Evolutionary conservation across 1,140 invertebrate species (phyloP), one percentile per base, ranked within the genome.

Genomic region (Heliconius nattereri): DNA sequence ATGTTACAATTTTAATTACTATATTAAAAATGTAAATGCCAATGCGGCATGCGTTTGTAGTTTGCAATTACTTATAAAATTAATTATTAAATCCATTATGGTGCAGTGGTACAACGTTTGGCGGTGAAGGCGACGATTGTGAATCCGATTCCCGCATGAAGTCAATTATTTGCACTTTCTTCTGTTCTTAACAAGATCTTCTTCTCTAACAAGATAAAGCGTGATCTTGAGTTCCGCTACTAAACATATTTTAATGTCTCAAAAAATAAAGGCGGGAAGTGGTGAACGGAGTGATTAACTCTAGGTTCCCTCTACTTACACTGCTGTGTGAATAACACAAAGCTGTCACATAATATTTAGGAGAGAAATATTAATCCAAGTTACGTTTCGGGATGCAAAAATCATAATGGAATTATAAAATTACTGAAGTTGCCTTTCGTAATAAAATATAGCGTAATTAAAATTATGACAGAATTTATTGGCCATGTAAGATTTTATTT

Each of bases 361-460:
- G 16, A 20, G 0, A 66, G 11, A 16, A 66, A 66, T 66, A 29
- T 7, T 66, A 16, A 29, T 29, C 1, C 26, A 66, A 66, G 60
- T 66, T 26, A 66, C 60, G 23, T 29, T 66, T 66, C 3, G 60
- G 60, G 23, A 13, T 66, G 23, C 60, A 45, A 45, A 7, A 73
- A 45, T 40, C 37, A 20, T 73, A 73, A 40, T 73, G 71, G 23
- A 40, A 73, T 73, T 73, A 26, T 40, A 37, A 72, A 72, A 72
- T 72, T 9, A 7, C n/a, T 19, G 37, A 73, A 73, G 29, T 52
- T 52, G 16, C 26, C 23, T 29, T 2, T 29, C 7, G 3, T 11
- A 73, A n/a, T 35, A 23, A 73, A 66, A 26, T 13, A 29, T 9
- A 66, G 6, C 26, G 23, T 13, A 66, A 29, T 66, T 66, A 66